Evolutionary conservation across 37 sponge, comb jelly and placozoan genomes (phyloP).

Genomic region (Geodia barretti): DNA sequence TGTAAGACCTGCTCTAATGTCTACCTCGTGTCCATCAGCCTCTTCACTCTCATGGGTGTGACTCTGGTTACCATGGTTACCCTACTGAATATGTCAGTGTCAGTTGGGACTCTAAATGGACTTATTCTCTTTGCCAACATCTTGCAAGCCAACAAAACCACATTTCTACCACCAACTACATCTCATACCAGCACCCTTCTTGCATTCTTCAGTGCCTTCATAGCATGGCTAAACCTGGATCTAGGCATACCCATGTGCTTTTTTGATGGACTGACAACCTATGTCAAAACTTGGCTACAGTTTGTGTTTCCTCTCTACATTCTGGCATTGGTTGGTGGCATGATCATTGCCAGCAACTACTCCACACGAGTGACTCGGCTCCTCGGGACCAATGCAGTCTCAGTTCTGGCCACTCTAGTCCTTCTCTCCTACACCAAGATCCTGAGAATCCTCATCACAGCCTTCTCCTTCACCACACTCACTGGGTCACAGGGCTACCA

Average conservation of each 20-base stretch:
- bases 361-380: background rate
- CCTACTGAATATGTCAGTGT: background rate
- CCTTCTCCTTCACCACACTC: background rate
- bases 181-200: too few species aligned
- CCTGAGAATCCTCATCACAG: background rate
- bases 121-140: background rate
- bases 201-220: background rate
- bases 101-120: background rate
- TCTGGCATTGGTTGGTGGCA: background rate
- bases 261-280: conserved; percentile 12
- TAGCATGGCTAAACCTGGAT: conserved; percentile 17
- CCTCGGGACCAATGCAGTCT: background rate
- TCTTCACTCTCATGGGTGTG: conserved; percentile 1
- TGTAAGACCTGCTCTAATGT: conserved; percentile 24
- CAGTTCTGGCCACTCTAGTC: conserved; percentile 25
- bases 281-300: conserved; percentile 20
- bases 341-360: background rate
- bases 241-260: conserved; percentile 15
- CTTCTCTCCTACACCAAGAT: conserved; percentile 19
- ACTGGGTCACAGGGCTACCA: background rate
- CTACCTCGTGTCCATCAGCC: background rate
- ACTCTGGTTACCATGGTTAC: background rate
- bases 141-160: background rate
- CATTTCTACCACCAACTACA: background rate
- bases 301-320: conserved; percentile 35